Percentiles rank a stretch among this genome's conserved stretches.
Evolutionary conservation across 2,797 vertebrate genomes (phyloP).

Genomic region (Phataginus tricuspis): DNA sequence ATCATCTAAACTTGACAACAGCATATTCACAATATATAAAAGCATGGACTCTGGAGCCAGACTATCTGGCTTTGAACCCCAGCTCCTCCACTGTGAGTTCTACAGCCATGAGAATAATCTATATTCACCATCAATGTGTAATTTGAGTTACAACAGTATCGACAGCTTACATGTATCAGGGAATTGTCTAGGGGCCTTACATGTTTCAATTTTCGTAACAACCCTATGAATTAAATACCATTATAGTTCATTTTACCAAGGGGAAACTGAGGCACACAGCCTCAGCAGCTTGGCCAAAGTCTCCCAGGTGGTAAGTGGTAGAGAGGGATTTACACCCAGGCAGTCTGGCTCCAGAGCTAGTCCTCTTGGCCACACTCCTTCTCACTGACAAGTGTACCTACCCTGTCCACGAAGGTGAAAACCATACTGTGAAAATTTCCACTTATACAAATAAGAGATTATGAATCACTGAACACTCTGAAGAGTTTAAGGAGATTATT

Average conservation of each 20-base stretch:
- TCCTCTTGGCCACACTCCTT: background rate
- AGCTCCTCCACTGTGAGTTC: too few relatives aligned
- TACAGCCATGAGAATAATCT: too few relatives aligned
- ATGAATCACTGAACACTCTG: background rate
- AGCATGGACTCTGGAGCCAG: too few relatives aligned
- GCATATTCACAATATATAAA: too few relatives aligned
- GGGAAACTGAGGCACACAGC: background rate
- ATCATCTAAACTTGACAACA: too few relatives aligned
- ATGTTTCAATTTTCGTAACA: slow-evolving; percentile 38
- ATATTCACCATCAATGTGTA: too few relatives aligned
- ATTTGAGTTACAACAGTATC: background rate
- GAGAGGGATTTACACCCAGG: background rate
- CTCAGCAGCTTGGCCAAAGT: background rate
- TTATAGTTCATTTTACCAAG: background rate
- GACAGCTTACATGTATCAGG: background rate
- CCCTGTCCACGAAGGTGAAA: background rate
- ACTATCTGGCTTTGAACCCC: too few relatives aligned
- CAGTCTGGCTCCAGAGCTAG: background rate
- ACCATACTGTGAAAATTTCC: background rate
- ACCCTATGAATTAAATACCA: background rate
- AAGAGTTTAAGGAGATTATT: slow-evolving; percentile 36
- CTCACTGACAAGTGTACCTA: background rate
- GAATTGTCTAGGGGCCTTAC: background rate
- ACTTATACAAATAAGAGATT: slow-evolving; percentile 21
- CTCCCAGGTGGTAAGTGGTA: background rate